A percentile compares a stretch with the other conserved stretches of the same genome.
These are phyloP conservation scores for Octomys mimax DNA, from an alignment of 2,797 vertebrate species.

Conservation along the genomic window DNA sequence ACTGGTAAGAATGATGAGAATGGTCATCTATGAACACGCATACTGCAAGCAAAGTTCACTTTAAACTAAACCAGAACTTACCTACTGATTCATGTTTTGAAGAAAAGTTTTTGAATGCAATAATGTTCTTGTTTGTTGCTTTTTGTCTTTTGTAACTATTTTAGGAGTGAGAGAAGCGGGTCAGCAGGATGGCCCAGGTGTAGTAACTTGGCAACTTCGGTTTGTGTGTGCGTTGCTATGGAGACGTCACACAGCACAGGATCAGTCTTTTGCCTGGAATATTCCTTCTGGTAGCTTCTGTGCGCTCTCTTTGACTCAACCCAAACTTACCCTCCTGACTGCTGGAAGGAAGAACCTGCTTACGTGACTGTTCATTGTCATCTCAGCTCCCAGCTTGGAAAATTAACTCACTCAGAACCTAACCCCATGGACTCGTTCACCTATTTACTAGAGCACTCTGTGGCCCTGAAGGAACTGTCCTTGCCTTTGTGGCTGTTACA, in stretches of 20 bases:
- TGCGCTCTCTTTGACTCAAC: not conserved
- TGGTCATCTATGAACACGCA: not conserved
- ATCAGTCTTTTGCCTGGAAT: not conserved
- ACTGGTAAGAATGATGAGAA: not conserved
- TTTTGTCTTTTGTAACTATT: not conserved
- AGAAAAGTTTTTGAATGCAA: not conserved
- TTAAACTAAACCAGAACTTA: not conserved
- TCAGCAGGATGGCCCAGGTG: not conserved
- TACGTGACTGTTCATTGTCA: not conserved
- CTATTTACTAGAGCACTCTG: not conserved
- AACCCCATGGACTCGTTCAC: not conserved
- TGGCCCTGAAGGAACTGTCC: not conserved
- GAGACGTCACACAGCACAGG: not conserved
- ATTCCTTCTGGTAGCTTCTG: not conserved
- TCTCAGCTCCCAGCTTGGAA: not conserved
- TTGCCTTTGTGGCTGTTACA: not conserved
- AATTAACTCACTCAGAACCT: not conserved
- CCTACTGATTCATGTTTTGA: not conserved
- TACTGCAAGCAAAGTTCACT: not conserved
- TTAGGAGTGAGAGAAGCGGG: not conserved
- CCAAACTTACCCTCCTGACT: not conserved
- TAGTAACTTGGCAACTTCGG: not conserved
- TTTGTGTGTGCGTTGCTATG: not conserved
- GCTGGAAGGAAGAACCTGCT: not conserved
- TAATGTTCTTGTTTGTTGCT: not conserved